Evolutionary conservation across 1,140 invertebrate species (phyloP), one percentile per base, ranked within the genome.

Genomic region (Pseudomyrmex concolor): DNA sequence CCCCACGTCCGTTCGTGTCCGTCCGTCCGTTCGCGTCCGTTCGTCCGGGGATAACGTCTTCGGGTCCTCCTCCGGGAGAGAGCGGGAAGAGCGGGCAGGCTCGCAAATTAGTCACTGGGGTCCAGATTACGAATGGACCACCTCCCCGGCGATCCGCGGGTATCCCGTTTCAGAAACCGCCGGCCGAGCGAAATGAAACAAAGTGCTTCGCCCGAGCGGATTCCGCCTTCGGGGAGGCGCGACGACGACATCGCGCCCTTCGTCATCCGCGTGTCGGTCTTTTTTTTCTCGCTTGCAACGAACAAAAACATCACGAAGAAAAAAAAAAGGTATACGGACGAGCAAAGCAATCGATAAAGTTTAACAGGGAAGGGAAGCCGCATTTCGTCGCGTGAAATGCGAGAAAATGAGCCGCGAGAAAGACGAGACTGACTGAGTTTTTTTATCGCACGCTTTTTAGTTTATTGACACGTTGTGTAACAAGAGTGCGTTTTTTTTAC

Each of bases 101-200:
- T 88, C 55, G 87, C 85, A 90, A 92, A 92, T 93, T 93, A 92
- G 91, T 93, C 91, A 92, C 86, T 84, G 62, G 48, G 70, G 10
- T 74, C 78, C 72, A 57, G 86, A 89, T 91, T 92, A 91, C 90
- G 87, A 86, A 90, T 90, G 86, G 86, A 63, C 80, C 88, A 84
- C 84, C 89, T 76, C 62, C 50, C 64, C 64, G 76, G 34, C 48
- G 73, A 74, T 68, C 73, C 55, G 51, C 72, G 60, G 72, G 87
- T 90, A 90, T 91, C 85, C 86, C 85, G 86, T 90, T 92, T 90
- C 87, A 91, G 72, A 62, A 83, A 84, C 82, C 25, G 25, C 25
- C 25, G 25, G 84, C 80, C 83, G 87, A 83, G 73, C 84, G 86
- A 89, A 91, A 91, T 91, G 89, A 90, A 90, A 90, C 81, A 84